Percentiles rank a stretch among this genome's conserved stretches.
Evolutionary conservation across 2,888 invertebrate species (phyloP).

Genomic region (Tinea trinotella): DNA sequence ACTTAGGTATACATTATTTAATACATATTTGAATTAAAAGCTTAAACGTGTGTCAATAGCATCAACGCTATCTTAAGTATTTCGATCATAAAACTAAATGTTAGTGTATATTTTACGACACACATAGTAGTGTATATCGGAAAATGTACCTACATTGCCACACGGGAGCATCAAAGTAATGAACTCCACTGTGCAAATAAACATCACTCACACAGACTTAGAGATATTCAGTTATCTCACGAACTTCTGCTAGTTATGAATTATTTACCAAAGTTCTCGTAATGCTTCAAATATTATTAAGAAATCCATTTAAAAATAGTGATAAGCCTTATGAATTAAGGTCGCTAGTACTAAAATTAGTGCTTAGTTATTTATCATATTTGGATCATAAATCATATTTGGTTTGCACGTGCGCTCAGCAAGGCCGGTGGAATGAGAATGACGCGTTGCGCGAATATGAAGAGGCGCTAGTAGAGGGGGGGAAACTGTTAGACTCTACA

Average conservation of each 20-base stretch:
- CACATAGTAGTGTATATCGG: background rate
- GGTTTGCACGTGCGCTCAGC: conserved; percentile 48
- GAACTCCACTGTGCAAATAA: conserved; percentile 30
- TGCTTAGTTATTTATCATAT: too few species aligned
- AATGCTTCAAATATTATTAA: background rate
- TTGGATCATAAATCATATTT: conserved; percentile 59
- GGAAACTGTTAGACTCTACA: conserved; percentile 19
- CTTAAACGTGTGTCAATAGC: background rate
- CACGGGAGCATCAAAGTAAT: conserved; percentile 6
- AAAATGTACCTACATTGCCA: background rate
- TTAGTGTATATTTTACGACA: background rate
- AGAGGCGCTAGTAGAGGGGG: conserved; percentile 22
- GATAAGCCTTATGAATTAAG: background rate
- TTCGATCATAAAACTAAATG: conserved; percentile 4
- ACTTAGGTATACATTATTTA: too few species aligned
- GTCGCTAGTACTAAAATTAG: conserved; percentile 26
- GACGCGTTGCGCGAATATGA: conserved; percentile 25
- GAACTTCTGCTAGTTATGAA: conserved; percentile 34
- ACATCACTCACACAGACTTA: conserved; percentile 33
- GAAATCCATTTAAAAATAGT: background rate
- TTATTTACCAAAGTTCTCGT: conserved; percentile 39
- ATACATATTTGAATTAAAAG: background rate
- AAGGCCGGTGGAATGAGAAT: conserved; percentile 31
- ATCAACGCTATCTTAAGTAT: background rate
- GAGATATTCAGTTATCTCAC: conserved; percentile 5